Percentiles rank a stretch among this genome's conserved stretches.
phyloP scores from a whole-genome alignment of 1,140 invertebrate species.

The Temnothorax nylanderi region DNA sequence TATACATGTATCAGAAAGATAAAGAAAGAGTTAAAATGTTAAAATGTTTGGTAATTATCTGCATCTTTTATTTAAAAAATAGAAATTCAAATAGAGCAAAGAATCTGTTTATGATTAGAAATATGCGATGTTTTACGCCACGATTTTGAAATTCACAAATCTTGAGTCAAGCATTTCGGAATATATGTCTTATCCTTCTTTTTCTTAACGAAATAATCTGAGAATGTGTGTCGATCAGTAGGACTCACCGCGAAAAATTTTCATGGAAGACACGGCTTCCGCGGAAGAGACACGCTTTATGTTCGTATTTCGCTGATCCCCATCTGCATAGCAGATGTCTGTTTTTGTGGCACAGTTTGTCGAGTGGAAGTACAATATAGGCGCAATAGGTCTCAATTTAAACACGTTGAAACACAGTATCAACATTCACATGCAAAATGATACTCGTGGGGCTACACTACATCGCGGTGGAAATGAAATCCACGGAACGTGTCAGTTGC shows the following conservation, averaged over 20 bases:
- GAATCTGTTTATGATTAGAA: background rate
- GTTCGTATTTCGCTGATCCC: background rate
- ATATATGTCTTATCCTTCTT: background rate
- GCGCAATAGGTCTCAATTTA: conserved; percentile 5
- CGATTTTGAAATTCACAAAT: background rate
- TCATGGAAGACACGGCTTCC: background rate
- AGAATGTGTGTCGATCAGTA: background rate
- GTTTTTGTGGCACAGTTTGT: conserved; percentile 10
- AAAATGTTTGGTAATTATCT: background rate
- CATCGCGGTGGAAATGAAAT: background rate
- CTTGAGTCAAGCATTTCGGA: background rate
- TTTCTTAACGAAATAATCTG: background rate
- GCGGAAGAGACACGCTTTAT: background rate
- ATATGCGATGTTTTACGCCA: background rate
- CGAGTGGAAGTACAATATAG: conserved; percentile 32
- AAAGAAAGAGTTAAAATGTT: background rate
- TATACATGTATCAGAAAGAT: background rate
- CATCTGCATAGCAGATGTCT: conserved; percentile 22
- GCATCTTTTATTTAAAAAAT: background rate
- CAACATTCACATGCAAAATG: background rate
- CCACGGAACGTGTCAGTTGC: background rate
- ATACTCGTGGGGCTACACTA: background rate
- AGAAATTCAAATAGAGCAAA: background rate
- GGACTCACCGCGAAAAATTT: background rate
- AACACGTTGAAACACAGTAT: conserved; percentile 4